A percentile compares a stretch with the other conserved stretches of the same genome.
These are phyloP conservation scores for Tringa solitaria DNA, from an alignment of 2,113 vertebrate species.

Conservation along the genomic window DNA sequence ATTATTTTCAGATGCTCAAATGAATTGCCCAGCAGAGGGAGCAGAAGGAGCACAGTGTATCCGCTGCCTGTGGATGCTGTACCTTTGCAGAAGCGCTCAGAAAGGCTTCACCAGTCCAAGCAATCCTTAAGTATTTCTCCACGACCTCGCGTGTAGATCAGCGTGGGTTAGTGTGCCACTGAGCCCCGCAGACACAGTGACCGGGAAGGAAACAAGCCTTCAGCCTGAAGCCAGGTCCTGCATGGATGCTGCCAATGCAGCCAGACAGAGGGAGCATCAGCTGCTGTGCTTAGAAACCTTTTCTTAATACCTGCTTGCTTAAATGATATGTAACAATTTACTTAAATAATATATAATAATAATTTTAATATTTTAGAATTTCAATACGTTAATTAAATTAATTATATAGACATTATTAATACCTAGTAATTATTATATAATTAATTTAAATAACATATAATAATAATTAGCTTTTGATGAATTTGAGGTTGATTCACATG, in stretches of 20 bases:
- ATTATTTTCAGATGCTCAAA: not conserved
- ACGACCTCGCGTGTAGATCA: not conserved
- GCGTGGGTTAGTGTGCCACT: not conserved
- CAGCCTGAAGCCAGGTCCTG: not conserved
- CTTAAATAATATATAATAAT: not conserved
- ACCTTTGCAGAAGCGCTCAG: accelerated
- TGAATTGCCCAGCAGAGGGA: not conserved
- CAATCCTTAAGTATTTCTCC: accelerated
- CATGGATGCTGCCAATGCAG: not conserved
- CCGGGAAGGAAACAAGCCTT: not conserved
- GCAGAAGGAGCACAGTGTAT: not conserved
- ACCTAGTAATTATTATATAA: not conserved
- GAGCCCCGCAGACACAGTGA: not conserved
- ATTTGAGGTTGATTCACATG: not conserved
- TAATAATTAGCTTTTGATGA: not conserved
- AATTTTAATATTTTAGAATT: not conserved
- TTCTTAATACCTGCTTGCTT: not conserved
- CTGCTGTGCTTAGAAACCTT: not conserved
- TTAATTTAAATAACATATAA: not conserved
- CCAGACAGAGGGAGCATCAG: not conserved
- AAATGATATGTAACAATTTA: not conserved
- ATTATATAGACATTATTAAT: not conserved
- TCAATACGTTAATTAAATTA: not conserved
- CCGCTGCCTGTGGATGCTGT: not conserved
- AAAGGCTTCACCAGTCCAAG: not conserved